Conservation (phyloP, 2,113 vertebrate species). For the Nycticebus coucang region DNA sequence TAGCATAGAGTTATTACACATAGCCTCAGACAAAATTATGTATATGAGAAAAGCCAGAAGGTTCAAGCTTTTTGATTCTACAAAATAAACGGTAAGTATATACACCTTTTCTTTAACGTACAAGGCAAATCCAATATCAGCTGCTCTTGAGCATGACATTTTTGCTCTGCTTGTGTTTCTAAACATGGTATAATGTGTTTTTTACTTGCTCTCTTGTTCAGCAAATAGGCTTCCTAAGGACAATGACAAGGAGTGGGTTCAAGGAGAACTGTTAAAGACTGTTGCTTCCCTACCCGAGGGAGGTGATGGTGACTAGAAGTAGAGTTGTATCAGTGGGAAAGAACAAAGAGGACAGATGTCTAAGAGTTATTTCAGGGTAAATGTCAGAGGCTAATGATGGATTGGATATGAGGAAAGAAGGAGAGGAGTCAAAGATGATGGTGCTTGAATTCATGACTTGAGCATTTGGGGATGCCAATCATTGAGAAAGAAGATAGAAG, state of each 20-base stretch:
- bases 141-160: not conserved
- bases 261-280: not conserved
- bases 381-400: constrained; percentile 60
- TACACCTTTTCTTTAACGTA: not conserved
- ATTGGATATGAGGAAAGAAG: constrained; percentile 13
- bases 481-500: constrained; percentile 38
- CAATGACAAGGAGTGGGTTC: not conserved
- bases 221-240: not conserved
- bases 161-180: constrained; percentile 3
- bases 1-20: not conserved
- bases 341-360: constrained; percentile 24
- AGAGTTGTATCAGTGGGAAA: not conserved
- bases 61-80: constrained; percentile 25
- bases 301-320: not conserved
- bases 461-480: constrained; percentile 68
- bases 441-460: constrained; percentile 14
- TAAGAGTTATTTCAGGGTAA: constrained; percentile 48
- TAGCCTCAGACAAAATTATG: not conserved
- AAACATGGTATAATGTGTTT: not conserved
- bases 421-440: not conserved
- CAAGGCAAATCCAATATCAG: not conserved
- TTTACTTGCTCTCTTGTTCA: not conserved
- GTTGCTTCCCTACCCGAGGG: not conserved
- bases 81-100: not conserved
- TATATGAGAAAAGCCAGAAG: not conserved